A percentile compares a stretch with the other conserved stretches of the same genome.
phyloP scores from a whole-genome alignment of 2,888 invertebrate genomes.

The Drosophila subquinaria region DNA sequence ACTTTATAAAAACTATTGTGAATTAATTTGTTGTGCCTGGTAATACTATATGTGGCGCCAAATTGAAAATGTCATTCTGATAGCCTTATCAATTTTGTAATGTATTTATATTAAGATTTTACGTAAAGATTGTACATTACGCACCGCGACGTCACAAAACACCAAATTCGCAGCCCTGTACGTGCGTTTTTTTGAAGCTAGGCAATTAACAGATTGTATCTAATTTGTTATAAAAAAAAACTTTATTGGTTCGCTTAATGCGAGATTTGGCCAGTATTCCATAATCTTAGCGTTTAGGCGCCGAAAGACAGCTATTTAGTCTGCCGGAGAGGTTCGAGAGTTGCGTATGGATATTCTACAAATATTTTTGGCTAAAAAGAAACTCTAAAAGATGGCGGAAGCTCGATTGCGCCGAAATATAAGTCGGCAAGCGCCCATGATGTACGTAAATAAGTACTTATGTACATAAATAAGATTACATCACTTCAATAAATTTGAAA shows the following conservation, averaged over 20 bases:
- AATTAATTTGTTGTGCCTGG: constrained; percentile 1
- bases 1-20: constrained; percentile 17
- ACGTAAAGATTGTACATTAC: too few species aligned
- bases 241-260: constrained; percentile 58
- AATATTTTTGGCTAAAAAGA: constrained; percentile 1
- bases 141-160: constrained; percentile 29
- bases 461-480: constrained; percentile 9
- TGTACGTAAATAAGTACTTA: constrained; percentile 67
- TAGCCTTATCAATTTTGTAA: background rate
- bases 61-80: constrained; percentile 1
- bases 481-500: constrained; percentile 24
- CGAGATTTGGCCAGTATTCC: constrained; percentile 44
- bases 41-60: constrained; percentile 16
- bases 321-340: constrained; percentile 28
- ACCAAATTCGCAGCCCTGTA: constrained; percentile 16
- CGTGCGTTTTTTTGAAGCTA: constrained; percentile 52
- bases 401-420: constrained; percentile 78
- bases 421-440: constrained; percentile 72
- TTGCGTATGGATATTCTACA: constrained; percentile 49
- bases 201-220: constrained; percentile 62
- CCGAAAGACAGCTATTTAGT: constrained; percentile 45
- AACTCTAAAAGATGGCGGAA: constrained; percentile 70
- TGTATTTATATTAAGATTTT: background rate
- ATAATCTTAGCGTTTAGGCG: constrained; percentile 19
- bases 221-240: constrained; percentile 67